Evolutionary conservation across 2,113 vertebrate species (phyloP).

Genomic region (Cochlearius cochlearius): DNA sequence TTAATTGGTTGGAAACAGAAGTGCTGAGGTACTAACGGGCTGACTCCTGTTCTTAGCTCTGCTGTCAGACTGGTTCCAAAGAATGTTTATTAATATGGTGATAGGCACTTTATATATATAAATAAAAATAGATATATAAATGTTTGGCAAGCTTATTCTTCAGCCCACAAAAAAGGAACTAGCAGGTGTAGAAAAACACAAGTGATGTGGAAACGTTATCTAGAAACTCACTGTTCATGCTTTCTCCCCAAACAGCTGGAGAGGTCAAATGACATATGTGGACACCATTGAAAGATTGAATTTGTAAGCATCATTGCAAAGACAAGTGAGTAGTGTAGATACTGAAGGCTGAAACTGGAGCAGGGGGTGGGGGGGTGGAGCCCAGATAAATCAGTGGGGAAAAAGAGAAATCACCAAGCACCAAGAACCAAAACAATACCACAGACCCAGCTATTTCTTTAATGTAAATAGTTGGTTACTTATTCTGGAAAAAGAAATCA

Average conservation of each 20-base stretch:
- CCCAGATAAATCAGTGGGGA: fast-evolving
- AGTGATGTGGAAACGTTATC: background rate
- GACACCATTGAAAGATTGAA: background rate
- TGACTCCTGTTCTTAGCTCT: no score
- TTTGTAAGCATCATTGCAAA: background rate
- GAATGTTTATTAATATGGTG: no score
- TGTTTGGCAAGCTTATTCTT: background rate
- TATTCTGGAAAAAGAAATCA: background rate
- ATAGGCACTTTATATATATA: no score
- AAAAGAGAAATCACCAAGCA: background rate
- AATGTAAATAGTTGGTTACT: background rate
- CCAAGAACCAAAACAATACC: background rate
- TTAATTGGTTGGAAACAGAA: no score
- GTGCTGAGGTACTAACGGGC: no score
- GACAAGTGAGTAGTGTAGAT: background rate
- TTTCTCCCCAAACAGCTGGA: background rate
- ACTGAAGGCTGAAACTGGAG: background rate
- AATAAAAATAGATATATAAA: no score
- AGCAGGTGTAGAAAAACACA: background rate
- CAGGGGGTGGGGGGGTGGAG: no score
- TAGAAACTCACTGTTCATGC: background rate
- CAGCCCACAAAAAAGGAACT: background rate
- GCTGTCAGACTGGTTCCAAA: no score
- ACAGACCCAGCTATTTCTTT: background rate
- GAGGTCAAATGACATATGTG: background rate